Evolutionary conservation across 1,140 invertebrate species (phyloP).

Genomic region (Drosophila nasuta): DNA sequence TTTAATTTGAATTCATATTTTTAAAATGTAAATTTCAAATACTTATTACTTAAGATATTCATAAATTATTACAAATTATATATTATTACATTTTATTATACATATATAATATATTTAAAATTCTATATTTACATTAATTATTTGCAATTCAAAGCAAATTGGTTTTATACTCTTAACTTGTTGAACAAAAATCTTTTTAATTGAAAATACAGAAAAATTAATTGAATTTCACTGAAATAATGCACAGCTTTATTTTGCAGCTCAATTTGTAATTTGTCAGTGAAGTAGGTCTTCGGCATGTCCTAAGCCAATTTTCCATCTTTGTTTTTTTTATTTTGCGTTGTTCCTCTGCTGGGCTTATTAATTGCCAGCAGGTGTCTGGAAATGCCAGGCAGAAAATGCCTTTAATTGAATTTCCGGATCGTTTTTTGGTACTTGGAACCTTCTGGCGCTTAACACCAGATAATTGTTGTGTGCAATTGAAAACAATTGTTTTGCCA

Average conservation of each 20-base stretch:
- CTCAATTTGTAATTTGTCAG: neutral
- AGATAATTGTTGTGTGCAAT: constrained; percentile 23
- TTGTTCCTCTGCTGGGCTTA: neutral
- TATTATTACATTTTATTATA: no score
- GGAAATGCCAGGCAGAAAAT: constrained; percentile 2
- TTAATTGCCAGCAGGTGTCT: constrained; percentile 38
- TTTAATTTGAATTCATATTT: no score
- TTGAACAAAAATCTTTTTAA: no score
- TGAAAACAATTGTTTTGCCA: constrained; percentile 21
- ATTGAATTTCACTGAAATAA: neutral
- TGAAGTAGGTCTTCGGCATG: neutral
- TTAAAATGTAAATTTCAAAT: no score
- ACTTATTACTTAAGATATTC: no score
- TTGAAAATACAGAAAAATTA: neutral
- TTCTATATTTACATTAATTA: no score
- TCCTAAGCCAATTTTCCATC: neutral
- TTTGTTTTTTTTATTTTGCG: neutral
- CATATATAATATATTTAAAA: no score
- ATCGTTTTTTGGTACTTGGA: constrained; percentile 15
- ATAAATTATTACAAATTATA: no score
- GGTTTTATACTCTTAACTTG: no score
- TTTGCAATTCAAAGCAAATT: no score
- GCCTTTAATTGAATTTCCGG: constrained; percentile 43
- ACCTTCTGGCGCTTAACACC: constrained; percentile 24
- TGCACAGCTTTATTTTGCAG: neutral